Percentiles rank a stretch among this genome's conserved stretches.
These are phyloP conservation scores for Pyrrhosoma nymphula DNA, from an alignment of 2,888 invertebrate species.

Conservation along the genomic window DNA sequence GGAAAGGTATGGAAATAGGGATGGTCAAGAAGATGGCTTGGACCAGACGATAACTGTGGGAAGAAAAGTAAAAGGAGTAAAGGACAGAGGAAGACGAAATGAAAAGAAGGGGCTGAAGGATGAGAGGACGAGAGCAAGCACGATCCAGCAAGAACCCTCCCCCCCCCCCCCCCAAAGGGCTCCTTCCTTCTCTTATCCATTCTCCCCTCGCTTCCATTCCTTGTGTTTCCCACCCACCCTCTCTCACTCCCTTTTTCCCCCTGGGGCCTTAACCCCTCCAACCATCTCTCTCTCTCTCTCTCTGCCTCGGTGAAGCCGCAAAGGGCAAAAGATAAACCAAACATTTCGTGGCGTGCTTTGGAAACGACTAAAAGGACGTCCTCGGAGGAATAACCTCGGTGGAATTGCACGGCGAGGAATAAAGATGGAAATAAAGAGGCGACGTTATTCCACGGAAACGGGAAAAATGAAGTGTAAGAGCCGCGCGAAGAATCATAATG, in stretches of 20 bases:
- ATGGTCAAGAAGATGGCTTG: too few relatives aligned
- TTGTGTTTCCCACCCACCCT: too few relatives aligned
- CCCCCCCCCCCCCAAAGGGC: background rate
- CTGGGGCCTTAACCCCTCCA: too few relatives aligned
- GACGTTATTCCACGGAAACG: background rate
- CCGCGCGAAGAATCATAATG: background rate
- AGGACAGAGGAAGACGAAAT: too few relatives aligned
- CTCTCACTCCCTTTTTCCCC: too few relatives aligned
- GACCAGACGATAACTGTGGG: too few relatives aligned
- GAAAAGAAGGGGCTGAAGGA: background rate
- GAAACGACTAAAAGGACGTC: slow-evolving; percentile 58
- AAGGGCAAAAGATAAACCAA: slow-evolving; percentile 27
- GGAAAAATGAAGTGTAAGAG: slow-evolving; percentile 5
- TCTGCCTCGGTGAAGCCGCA: slow-evolving; percentile 19
- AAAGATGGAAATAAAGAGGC: slow-evolving; percentile 29
- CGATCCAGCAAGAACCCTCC: background rate
- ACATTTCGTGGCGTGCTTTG: slow-evolving; percentile 28
- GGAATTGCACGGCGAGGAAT: slow-evolving; percentile 9
- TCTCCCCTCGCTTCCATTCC: background rate
- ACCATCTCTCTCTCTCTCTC: background rate
- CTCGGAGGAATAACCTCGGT: slow-evolving; percentile 24
- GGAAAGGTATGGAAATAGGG: too few relatives aligned
- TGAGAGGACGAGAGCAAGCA: background rate
- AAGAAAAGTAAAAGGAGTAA: too few relatives aligned
- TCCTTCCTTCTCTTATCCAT: background rate